Evolutionary conservation across 2,888 invertebrate genomes (phyloP), one percentile per base, ranked within the genome.

Genomic region (Cynaeus angustus): DNA sequence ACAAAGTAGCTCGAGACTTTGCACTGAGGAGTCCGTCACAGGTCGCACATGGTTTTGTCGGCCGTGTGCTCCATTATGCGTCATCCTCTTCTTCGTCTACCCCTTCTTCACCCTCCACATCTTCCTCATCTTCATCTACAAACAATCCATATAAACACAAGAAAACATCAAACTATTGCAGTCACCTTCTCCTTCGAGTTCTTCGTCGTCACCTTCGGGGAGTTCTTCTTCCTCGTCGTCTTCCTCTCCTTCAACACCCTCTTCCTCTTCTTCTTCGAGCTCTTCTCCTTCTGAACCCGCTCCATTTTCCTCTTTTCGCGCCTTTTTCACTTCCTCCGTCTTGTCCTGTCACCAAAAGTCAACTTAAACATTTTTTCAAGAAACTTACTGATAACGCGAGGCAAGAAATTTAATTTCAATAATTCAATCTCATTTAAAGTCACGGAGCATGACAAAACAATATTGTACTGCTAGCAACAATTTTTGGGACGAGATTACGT

Each of bases 261-360:
- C 84, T 59, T 85, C 89, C 72, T 89, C 89, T 68, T 91, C 91
- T 68, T 91, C 91, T 55, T 91, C 91, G 76, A 92, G 88, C 69
- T 88, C 88, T 72, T 87, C 85, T 10, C 86, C 87, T 46, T 87
- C 87, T 70, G 90, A 90, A 21, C 90, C 91, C 65, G 90, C 91
- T 30, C 92, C 92, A 80, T 93, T 92, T 83, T 93, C 92, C 82
- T 92, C 92, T 86, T 92, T 93, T 87, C 91, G 92, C 86, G 91
- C 90, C 86, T 93, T 93, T 87, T 93, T 93, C 76, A 90, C 89
- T 71, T 92, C 92, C 67, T 92, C 91, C 75, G 87, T 87, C 86
- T 92, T 92, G 76, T 92, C 92, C 92, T 92, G 83, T 30, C 78
- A 48, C 14, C 30, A 61, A 30, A 52, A 48, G n/a, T 7, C 9